Conservation (phyloP, 2,888 invertebrate species). For the Drepanosiphum platanoidis region DNA sequence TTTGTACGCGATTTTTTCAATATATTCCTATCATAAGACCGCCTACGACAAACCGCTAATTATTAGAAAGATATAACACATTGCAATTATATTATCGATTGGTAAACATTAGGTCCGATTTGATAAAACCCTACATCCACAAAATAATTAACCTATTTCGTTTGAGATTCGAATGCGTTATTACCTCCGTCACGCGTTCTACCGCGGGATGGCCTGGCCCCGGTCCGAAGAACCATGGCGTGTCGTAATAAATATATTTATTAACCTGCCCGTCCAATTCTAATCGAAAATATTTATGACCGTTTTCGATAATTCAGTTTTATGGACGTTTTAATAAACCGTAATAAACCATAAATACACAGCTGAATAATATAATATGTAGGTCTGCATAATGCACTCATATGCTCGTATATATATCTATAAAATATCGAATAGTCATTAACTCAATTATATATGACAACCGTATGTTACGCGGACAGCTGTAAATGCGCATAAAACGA, state of each 20-base stretch:
- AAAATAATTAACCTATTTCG: too few species aligned
- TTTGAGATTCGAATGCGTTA: too few species aligned
- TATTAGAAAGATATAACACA: too few species aligned
- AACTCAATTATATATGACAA: background rate
- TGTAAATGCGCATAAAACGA: background rate
- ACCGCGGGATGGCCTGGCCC: background rate
- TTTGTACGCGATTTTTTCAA: too few species aligned
- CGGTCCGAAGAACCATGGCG: background rate
- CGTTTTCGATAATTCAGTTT: background rate
- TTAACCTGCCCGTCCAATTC: background rate
- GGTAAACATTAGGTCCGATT: too few species aligned
- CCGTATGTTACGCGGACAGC: background rate
- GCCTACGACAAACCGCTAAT: too few species aligned
- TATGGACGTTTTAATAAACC: background rate
- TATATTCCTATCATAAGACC: too few species aligned
- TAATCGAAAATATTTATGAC: background rate
- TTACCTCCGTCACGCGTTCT: background rate
- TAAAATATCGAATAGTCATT: background rate
- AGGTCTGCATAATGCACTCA: background rate
- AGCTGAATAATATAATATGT: background rate
- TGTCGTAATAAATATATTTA: background rate
- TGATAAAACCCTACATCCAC: too few species aligned
- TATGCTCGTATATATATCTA: background rate
- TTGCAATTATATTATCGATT: too few species aligned
- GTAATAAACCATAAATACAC: background rate